These are phyloP conservation scores for Corydoras sp. DNA, from an alignment of 2,113 vertebrate genomes.

Conservation along the genomic window DNA sequence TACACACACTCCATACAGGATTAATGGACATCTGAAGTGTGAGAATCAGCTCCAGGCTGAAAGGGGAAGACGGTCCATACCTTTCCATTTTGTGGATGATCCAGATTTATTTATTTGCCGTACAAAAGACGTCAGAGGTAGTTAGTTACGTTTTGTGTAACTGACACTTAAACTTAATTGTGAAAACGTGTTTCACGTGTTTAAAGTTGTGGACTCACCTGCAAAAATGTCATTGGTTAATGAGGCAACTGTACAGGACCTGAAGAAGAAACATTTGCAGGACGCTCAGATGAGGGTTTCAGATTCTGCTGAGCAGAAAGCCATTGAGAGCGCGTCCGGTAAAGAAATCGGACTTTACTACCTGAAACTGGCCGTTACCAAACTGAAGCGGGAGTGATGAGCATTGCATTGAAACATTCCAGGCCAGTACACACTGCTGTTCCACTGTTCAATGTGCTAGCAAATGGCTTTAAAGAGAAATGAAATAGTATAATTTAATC, in stretches of 20 bases:
- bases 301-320: conserved; percentile 35
- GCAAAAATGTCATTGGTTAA: conserved; percentile 11
- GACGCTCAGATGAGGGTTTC: conserved; percentile 14
- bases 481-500: too few relatives aligned
- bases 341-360: neutral
- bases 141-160: conserved; percentile 15
- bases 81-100: conserved; percentile 11
- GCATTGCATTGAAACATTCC: conserved; percentile 22
- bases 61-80: neutral
- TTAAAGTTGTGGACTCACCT: neutral
- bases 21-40: conserved; percentile 2
- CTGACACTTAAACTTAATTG: conserved; percentile 4
- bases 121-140: conserved; percentile 5
- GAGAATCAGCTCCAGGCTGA: too few relatives aligned
- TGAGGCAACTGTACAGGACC: neutral
- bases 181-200: conserved; percentile 18
- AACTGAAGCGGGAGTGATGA: neutral
- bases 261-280: neutral
- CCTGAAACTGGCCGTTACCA: neutral
- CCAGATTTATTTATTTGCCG: conserved; percentile 12
- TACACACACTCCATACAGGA: neutral
- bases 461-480: neutral
- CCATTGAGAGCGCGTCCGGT: neutral
- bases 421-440: neutral
- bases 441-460: neutral